Conservation (phyloP, 2,113 vertebrate species). For the Dunckerocampus dactyliophorus region DNA sequence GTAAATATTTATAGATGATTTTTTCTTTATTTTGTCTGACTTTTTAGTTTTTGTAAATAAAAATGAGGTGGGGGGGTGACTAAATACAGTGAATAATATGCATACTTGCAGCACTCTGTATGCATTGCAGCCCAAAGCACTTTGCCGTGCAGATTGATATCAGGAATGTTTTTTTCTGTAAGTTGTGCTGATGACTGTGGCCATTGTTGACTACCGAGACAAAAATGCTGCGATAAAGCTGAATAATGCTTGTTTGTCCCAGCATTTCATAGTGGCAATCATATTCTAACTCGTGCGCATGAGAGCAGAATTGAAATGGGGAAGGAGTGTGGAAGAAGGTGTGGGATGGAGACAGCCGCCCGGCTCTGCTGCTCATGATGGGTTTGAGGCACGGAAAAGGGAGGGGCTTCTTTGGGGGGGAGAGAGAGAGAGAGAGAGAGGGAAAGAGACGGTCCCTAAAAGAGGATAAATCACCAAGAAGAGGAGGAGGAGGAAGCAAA, state of each 20-base stretch:
- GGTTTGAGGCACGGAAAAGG: constrained; percentile 59
- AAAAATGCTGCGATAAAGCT: not conserved
- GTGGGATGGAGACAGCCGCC: constrained; percentile 41
- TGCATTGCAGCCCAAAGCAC: not conserved
- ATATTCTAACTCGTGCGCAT: constrained; percentile 11
- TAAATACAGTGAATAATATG: no score
- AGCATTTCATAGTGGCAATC: not conserved
- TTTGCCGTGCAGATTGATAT: constrained; percentile 17
- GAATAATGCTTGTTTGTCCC: constrained; percentile 20
- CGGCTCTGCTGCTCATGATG: constrained; percentile 58
- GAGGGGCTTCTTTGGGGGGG: constrained; percentile 67
- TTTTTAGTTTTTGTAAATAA: no score
- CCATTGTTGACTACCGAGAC: no score
- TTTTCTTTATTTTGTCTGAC: no score
- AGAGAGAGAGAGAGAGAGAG: constrained; percentile 46
- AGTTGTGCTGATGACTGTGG: no score
- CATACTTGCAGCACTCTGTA: no score
- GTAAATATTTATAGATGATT: no score
- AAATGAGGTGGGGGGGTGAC: no score
- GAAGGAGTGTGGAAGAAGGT: constrained; percentile 15
- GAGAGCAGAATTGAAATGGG: constrained; percentile 15
- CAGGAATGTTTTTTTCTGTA: not conserved
- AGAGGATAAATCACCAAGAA: constrained; percentile 52
- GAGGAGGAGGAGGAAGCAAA: not conserved
- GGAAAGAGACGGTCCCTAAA: constrained; percentile 36